These are phyloP conservation scores for Leptinotarsa juncta DNA, from an alignment of 2,888 invertebrate species.

Conservation along the genomic window DNA sequence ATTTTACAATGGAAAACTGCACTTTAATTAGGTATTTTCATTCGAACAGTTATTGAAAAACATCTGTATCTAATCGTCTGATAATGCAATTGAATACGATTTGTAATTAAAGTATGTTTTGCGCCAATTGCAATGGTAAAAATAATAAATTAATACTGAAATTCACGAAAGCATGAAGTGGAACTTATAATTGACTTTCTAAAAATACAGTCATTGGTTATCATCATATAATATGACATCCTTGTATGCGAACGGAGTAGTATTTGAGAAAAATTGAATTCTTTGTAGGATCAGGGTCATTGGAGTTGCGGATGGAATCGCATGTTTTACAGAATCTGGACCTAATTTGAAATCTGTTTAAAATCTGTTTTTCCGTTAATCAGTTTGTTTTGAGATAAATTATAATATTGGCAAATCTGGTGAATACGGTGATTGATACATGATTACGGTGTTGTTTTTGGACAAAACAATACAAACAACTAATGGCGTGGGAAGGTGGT, in stretches of 20 bases:
- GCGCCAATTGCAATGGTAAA: constrained; percentile 5
- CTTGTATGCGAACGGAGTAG: background rate
- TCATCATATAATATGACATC: background rate
- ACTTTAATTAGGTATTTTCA: background rate
- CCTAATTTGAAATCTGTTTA: too few relatives aligned
- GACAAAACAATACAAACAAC: too few relatives aligned
- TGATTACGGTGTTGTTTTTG: too few relatives aligned
- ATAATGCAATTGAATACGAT: background rate
- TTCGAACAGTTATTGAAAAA: background rate
- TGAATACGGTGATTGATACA: too few relatives aligned
- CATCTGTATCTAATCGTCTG: background rate
- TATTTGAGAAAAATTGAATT: background rate
- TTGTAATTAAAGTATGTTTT: background rate
- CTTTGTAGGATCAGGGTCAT: background rate
- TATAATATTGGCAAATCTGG: too few relatives aligned
- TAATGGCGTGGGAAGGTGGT: too few relatives aligned
- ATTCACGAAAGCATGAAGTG: constrained; percentile 13
- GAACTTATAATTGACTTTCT: constrained; percentile 12
- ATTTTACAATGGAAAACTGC: constrained; percentile 16
- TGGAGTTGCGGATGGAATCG: too few relatives aligned
- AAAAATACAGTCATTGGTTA: background rate
- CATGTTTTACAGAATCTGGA: too few relatives aligned
- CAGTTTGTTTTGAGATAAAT: too few relatives aligned
- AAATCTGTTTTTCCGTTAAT: too few relatives aligned
- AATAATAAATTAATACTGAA: background rate